Percentiles rank a stretch among this genome's conserved stretches.
Evolutionary conservation across 2,113 vertebrate species (phyloP).

Genomic region (Rhinogobius similis): DNA sequence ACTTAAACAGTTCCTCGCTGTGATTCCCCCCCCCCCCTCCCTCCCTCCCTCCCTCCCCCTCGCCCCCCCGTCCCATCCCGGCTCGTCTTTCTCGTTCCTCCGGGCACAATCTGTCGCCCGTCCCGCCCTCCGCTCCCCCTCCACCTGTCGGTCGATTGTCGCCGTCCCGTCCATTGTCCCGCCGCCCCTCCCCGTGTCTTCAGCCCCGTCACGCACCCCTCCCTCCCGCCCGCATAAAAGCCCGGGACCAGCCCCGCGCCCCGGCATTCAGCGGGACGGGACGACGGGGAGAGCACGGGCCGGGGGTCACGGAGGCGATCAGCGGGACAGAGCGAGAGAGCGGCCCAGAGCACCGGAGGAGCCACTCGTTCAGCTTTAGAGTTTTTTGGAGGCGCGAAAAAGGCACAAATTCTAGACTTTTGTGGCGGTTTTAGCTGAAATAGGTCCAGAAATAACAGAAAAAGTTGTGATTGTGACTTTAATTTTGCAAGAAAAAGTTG

Average conservation of each 20-base stretch:
- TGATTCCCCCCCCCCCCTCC: not conserved
- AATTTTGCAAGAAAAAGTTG: no score
- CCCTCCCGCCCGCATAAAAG: constrained; percentile 64
- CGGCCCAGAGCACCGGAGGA: no score
- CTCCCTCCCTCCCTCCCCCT: constrained; percentile 13
- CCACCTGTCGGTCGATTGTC: constrained; percentile 79
- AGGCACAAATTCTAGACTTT: no score
- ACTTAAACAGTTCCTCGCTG: not conserved
- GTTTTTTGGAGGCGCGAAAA: no score
- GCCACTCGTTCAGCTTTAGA: no score
- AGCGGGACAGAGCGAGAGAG: no score
- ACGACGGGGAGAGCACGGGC: not conserved
- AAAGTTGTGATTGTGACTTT: no score
- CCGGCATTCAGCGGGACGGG: not conserved
- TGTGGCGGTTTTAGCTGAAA: no score
- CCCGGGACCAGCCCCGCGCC: not conserved
- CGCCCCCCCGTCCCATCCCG: constrained; percentile 36
- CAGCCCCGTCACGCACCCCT: constrained; percentile 17
- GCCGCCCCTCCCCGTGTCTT: constrained; percentile 39
- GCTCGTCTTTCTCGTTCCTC: constrained; percentile 67
- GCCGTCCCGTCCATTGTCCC: constrained; percentile 63
- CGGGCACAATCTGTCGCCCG: constrained; percentile 75
- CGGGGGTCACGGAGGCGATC: not conserved
- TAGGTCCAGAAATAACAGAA: no score
- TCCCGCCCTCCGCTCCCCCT: constrained; percentile 66